Evolutionary conservation across 37 sponge, comb jelly and placozoan species (phyloP).

Genomic region (Dysidea cf. avara): DNA sequence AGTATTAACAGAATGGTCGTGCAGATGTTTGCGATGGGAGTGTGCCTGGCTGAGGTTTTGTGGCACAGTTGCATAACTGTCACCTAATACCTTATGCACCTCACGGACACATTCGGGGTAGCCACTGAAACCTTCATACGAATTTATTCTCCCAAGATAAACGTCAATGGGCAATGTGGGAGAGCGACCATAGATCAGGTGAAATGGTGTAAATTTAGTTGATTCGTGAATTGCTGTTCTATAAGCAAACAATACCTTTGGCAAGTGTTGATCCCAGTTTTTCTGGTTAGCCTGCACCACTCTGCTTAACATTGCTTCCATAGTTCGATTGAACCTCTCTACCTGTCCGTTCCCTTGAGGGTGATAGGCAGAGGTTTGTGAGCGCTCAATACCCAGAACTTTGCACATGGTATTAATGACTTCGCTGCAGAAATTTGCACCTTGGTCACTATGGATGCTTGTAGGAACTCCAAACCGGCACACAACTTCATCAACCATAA

Average conservation of each 20-base stretch:
- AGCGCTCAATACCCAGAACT: slow-evolving; percentile 16
- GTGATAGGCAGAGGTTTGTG: slow-evolving; percentile 34
- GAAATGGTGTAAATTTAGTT: slow-evolving; percentile 28
- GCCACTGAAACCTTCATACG: too few relatives aligned
- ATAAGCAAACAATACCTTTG: slow-evolving; percentile 28
- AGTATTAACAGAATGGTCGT: too few relatives aligned
- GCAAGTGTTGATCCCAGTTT: slow-evolving; percentile 43
- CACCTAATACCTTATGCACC: too few relatives aligned
- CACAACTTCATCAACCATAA: slow-evolving; percentile 30
- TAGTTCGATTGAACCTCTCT: slow-evolving; percentile 46
- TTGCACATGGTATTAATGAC: slow-evolving; percentile 15
- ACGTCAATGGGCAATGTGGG: slow-evolving; percentile 34
- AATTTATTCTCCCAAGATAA: slow-evolving; percentile 16
- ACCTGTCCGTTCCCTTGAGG: too few relatives aligned
- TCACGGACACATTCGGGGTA: too few relatives aligned
- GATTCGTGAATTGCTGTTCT: slow-evolving; percentile 43
- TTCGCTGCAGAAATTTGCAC: slow-evolving; percentile 7
- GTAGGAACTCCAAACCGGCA: slow-evolving; percentile 38
- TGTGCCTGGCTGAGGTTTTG: too few relatives aligned
- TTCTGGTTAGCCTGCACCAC: slow-evolving; percentile 37
- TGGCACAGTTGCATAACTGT: too few relatives aligned
- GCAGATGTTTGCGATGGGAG: too few relatives aligned
- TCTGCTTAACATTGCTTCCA: slow-evolving; percentile 44
- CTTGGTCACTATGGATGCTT: too few relatives aligned
- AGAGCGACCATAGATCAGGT: slow-evolving; percentile 24